Evolutionary conservation across 2,113 vertebrate species (phyloP).

Genomic region (Hassar affinis): DNA sequence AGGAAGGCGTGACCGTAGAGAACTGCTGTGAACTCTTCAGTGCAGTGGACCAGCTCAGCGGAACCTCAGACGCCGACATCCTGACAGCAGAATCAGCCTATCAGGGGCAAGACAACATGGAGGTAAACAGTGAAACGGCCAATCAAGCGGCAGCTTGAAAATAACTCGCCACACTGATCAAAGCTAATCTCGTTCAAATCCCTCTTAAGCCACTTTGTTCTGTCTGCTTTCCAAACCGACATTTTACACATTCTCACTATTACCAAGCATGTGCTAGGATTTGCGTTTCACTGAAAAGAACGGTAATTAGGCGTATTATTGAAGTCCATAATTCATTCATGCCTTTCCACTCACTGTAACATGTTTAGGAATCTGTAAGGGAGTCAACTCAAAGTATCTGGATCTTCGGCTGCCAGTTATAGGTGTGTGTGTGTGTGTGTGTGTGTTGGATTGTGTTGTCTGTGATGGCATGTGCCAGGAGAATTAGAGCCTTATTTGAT

Average conservation of each 20-base stretch:
- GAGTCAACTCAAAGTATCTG: not conserved
- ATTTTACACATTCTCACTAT: not conserved
- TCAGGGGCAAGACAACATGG: conserved; percentile 58
- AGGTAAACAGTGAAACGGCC: conserved; percentile 37
- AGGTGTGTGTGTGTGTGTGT: not conserved
- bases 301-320: not conserved
- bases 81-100: conserved; percentile 16
- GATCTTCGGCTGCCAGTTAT: not conserved
- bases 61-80: conserved; percentile 48
- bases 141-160: conserved; percentile 2
- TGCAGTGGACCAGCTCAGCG: conserved; percentile 75
- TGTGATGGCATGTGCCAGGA: conserved; percentile 13
- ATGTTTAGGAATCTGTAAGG: not conserved
- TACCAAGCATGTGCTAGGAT: conserved; percentile 7
- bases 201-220: conserved; percentile 18
- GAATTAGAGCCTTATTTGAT: conserved; percentile 35
- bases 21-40: conserved; percentile 86
- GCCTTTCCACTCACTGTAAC: not conserved
- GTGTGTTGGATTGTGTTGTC: not conserved
- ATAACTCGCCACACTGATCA: conserved; percentile 1
- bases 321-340: not conserved
- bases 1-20: conserved; percentile 81
- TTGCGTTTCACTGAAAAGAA: not conserved
- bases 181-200: conserved; percentile 18
- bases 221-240: not conserved